These are phyloP conservation scores for Eretmochelys imbricata DNA, from an alignment of 2,113 vertebrate species.

Conservation along the genomic window DNA sequence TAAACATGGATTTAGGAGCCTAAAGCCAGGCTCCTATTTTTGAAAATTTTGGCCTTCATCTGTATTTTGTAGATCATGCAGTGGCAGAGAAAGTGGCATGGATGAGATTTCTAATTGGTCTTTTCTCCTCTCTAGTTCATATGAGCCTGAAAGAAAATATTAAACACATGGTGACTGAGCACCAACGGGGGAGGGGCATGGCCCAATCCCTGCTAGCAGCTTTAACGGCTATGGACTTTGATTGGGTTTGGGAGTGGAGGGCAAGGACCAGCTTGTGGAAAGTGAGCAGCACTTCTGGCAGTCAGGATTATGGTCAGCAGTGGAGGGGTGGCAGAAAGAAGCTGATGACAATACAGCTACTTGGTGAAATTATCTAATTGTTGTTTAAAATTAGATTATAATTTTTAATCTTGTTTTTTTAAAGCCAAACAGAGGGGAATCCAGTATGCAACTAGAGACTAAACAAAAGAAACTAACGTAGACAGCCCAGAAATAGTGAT, in stretches of 20 bases:
- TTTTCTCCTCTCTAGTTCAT: too few relatives aligned
- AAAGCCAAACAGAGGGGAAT: neutral
- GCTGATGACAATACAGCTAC: neutral
- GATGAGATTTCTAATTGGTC: too few relatives aligned
- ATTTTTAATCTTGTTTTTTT: neutral
- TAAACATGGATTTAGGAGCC: too few relatives aligned
- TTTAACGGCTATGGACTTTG: neutral
- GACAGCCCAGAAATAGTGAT: neutral
- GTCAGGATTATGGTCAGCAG: neutral
- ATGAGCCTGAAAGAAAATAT: too few relatives aligned
- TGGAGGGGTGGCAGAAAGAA: neutral
- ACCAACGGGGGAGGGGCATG: too few relatives aligned
- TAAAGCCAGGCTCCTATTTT: too few relatives aligned
- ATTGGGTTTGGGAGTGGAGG: neutral
- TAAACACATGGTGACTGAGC: too few relatives aligned
- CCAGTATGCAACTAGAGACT: neutral
- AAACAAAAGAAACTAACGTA: neutral
- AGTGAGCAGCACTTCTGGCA: neutral
- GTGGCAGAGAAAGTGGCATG: too few relatives aligned
- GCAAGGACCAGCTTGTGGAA: neutral
- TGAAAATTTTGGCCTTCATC: too few relatives aligned
- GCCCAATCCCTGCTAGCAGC: neutral
- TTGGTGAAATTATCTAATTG: neutral
- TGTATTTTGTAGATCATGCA: too few relatives aligned
- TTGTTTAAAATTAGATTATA: neutral